phyloP scores from a whole-genome alignment of 2,797 vertebrate genomes.

The Catharus ustulatus region DNA sequence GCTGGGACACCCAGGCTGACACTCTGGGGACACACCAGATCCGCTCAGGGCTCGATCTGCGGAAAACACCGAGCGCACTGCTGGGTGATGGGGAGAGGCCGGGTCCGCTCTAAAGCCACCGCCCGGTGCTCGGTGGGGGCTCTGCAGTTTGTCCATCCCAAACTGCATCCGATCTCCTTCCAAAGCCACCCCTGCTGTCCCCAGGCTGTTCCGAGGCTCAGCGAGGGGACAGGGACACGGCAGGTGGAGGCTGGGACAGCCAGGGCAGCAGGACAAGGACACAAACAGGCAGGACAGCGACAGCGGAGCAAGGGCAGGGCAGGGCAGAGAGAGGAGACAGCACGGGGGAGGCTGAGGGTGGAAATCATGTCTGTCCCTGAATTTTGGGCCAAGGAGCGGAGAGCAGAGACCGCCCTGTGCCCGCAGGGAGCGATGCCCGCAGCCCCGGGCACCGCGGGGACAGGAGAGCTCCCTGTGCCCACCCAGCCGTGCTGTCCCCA shows the following conservation, averaged over 20 bases:
- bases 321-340: not conserved
- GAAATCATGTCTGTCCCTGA: fast-evolving
- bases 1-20: not conserved
- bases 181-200: not conserved
- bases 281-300: not conserved
- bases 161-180: fast-evolving
- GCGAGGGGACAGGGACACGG: not conserved
- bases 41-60: not conserved
- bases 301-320: not conserved
- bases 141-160: not conserved
- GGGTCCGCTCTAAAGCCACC: fast-evolving
- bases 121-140: fast-evolving
- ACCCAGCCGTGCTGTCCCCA: no score
- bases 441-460: fast-evolving
- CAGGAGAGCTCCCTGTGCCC: fast-evolving
- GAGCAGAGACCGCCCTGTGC: not conserved
- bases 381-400: not conserved
- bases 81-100: not conserved
- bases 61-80: fast-evolving
- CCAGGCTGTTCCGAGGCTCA: not conserved
- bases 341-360: fast-evolving
- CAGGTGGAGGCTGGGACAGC: not conserved
- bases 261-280: not conserved
- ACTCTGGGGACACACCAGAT: not conserved
- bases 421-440: not conserved